Base-by-base conservation (phyloP, 2,797 vertebrate genomes). In the Macropodus opercularis region DNA sequence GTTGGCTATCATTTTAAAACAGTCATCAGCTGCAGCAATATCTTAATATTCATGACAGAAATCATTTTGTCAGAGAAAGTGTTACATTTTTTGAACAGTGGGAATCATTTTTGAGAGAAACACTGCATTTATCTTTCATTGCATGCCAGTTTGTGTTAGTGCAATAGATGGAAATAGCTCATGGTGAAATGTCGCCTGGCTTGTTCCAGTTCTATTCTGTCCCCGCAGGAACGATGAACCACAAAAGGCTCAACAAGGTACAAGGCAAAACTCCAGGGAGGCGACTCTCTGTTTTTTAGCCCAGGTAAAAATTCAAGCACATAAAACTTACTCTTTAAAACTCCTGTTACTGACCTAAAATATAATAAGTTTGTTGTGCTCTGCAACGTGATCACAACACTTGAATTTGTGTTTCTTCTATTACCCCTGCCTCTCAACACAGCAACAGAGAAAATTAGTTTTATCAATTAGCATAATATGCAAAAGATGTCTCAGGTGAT, bases 141-240 rank as follows among this genome's bases (percentile, higher is more conserved):
- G 49, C 9, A 53, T 79, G 69, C 41, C 72, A 75, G 71, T 63
- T 74, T 84, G 70, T 76, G 66, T 76, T 63, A 75, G 69, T 51
- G 69, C 70, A 77, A 70, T 57, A 77, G 74, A 77, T 79, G 69
- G 74, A 80, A 86, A 77, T 60, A 83, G 77, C 70, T 68, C 62
- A 51, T 75, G 74, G 81, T 83, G 62, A 84, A 85, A 79, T 69
- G 82, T 65, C 69, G 41, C 27, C 81, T 68, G 64, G 50, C 61
- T 85, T 67, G 58, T 79, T 77, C 76, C 75, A 44, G 43, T 69
- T 83, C 69, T 76, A 17, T 75, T 75, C 70, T 66, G 14, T 64
- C 72, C 46, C 63, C 50, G 61, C 62, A 81, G 79, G 51, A 75
- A 63, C 59, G 42, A 12, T 44, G 40, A 69, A 73, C 59, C 63